Conservation (phyloP, 2,888 invertebrate species). For the Andrena bucephala region DNA sequence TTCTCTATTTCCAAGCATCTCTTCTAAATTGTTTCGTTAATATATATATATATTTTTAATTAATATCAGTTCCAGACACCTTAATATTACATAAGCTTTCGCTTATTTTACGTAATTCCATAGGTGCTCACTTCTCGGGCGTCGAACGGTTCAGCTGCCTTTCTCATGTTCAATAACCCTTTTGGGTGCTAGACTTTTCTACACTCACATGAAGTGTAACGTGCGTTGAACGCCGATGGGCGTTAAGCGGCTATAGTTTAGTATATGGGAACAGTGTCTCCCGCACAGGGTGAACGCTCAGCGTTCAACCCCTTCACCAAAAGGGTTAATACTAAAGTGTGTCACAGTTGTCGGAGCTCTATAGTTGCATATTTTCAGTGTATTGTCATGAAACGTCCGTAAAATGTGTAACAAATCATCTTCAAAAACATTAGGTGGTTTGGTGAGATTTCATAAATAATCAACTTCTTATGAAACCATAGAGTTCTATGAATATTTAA, state of each 20-base stretch:
- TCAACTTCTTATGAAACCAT: too few species aligned
- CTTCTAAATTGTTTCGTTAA: slow-evolving; percentile 80
- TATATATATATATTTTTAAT: slow-evolving; percentile 69
- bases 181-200: not conserved
- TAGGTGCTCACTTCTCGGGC: slow-evolving; percentile 74
- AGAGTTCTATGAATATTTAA: not conserved
- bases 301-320: not conserved
- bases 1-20: slow-evolving; percentile 80
- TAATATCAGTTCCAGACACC: slow-evolving; percentile 78
- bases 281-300: not conserved
- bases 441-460: too few species aligned
- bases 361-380: not conserved
- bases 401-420: too few species aligned
- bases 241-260: not conserved
- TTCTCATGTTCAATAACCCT: not conserved
- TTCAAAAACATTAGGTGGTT: too few species aligned
- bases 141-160: slow-evolving; percentile 63
- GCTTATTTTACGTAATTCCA: slow-evolving; percentile 80
- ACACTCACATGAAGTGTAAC: too few species aligned
- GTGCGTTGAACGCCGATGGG: not conserved
- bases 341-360: not conserved
- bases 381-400: not conserved
- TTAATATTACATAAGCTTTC: slow-evolving; percentile 79
- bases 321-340: not conserved
- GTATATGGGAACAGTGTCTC: not conserved